Conservation (phyloP, 2,888 invertebrate genomes). For the Smittia sp. region DNA sequence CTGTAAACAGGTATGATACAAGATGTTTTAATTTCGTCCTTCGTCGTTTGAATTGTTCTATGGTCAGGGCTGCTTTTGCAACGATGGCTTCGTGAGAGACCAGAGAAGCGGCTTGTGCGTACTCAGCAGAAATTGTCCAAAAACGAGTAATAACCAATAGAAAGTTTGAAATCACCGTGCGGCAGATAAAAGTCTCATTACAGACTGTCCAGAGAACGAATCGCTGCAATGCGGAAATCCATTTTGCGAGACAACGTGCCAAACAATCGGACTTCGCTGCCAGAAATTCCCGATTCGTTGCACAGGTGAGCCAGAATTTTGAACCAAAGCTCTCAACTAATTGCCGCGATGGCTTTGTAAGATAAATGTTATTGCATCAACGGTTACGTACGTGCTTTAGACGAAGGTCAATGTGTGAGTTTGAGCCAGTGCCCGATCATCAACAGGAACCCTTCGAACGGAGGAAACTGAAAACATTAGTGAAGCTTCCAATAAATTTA, state of each 20-base stretch:
- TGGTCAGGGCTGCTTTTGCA: background rate
- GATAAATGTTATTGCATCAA: slow-evolving; percentile 18
- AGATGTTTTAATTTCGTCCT: too few relatives aligned
- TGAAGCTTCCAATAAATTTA: background rate
- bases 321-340: too few relatives aligned
- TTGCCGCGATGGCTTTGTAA: background rate
- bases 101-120: background rate
- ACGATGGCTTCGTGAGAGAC: background rate
- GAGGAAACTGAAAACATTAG: background rate
- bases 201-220: slow-evolving; percentile 16
- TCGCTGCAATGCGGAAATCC: slow-evolving; percentile 8
- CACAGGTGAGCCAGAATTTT: too few relatives aligned
- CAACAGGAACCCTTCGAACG: background rate
- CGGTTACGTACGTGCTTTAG: slow-evolving; percentile 7
- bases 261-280: slow-evolving; percentile 3
- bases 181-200: too few relatives aligned
- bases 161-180: too few relatives aligned
- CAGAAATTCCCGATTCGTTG: background rate
- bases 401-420: slow-evolving; percentile 13
- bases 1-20: too few relatives aligned
- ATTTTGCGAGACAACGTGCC: slow-evolving; percentile 8
- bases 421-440: background rate
- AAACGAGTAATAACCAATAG: background rate
- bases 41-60: background rate
- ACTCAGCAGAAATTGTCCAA: background rate